These are phyloP conservation scores for Moxostoma hubbsi DNA, from an alignment of 2,797 vertebrate species.

Conservation along the genomic window DNA sequence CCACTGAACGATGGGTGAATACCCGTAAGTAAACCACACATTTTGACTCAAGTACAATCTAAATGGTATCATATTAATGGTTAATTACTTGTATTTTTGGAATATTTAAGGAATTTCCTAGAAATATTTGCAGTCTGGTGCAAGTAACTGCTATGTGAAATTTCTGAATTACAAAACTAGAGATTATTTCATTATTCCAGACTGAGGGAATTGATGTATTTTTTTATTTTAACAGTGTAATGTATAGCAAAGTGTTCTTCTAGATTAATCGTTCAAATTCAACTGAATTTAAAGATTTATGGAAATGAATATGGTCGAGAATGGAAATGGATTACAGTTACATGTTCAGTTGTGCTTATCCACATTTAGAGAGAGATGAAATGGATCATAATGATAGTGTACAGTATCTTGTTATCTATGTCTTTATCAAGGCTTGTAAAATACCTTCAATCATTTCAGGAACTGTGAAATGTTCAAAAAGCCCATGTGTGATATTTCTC, in stretches of 20 bases:
- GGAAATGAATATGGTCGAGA: slow-evolving; percentile 10
- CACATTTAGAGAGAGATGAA: slow-evolving; percentile 19
- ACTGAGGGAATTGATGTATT: slow-evolving; percentile 33
- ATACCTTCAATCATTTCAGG: slow-evolving; percentile 69
- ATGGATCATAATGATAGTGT: slow-evolving; percentile 65
- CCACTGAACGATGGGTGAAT: slow-evolving; percentile 1
- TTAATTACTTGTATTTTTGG: not conserved
- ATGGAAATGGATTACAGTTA: not conserved
- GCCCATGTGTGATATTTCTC: slow-evolving; percentile 69
- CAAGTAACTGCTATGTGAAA: slow-evolving; percentile 24
- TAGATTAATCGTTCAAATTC: slow-evolving; percentile 37
- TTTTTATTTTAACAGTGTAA: slow-evolving; percentile 31
- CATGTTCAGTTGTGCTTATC: not conserved
- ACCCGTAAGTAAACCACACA: slow-evolving; percentile 49
- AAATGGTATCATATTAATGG: slow-evolving; percentile 1
- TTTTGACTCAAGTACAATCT: slow-evolving; percentile 20
- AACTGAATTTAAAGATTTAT: slow-evolving; percentile 12
- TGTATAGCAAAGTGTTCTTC: slow-evolving; percentile 34
- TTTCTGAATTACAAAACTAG: slow-evolving; percentile 30
- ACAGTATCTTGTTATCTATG: slow-evolving; percentile 72
- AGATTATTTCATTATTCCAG: slow-evolving; percentile 19
- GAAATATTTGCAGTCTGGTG: too few species aligned
- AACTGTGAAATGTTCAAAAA: slow-evolving; percentile 73
- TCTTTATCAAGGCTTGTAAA: slow-evolving; percentile 65
- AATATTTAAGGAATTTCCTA: not conserved